phyloP scores from a whole-genome alignment of 2,113 vertebrate species.

The Pogona vitticeps region DNA sequence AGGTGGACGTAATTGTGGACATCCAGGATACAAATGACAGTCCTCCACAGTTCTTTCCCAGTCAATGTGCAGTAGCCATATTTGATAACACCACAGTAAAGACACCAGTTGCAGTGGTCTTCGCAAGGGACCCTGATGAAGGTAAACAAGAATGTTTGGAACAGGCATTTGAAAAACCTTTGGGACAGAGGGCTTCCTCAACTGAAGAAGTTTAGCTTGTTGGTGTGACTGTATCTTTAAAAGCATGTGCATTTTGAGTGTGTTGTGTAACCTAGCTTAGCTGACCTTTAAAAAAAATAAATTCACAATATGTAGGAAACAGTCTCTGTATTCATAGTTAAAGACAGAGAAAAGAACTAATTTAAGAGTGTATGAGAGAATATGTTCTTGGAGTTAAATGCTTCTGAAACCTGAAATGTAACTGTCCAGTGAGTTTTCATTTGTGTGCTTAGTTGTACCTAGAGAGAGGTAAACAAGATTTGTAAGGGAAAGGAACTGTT shows the following conservation, averaged over 20 bases:
- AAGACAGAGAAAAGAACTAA: neutral
- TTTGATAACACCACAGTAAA: conserved; percentile 94
- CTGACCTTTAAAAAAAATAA: neutral
- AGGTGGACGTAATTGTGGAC: conserved; percentile 83
- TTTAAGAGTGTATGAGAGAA: neutral
- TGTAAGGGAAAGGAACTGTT: no score
- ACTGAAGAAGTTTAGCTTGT: neutral
- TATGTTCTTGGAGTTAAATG: neutral
- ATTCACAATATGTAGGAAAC: neutral
- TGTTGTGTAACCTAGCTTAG: neutral
- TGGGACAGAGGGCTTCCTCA: neutral
- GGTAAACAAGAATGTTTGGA: conserved; percentile 73
- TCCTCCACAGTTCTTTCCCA: conserved; percentile 85
- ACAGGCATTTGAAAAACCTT: conserved; percentile 24
- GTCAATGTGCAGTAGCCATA: conserved; percentile 87
- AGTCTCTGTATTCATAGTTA: neutral
- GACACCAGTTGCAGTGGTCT: conserved; percentile 89
- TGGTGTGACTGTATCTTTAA: neutral
- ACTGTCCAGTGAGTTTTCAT: neutral
- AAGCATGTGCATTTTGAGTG: neutral
- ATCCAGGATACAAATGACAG: conserved; percentile 94
- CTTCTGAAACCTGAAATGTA: neutral
- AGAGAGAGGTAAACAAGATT: neutral
- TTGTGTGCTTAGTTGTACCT: neutral
- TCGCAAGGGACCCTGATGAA: conserved; percentile 91